Evolutionary conservation across 1,140 invertebrate genomes (phyloP).

Genomic region (Papilio dardanus): DNA sequence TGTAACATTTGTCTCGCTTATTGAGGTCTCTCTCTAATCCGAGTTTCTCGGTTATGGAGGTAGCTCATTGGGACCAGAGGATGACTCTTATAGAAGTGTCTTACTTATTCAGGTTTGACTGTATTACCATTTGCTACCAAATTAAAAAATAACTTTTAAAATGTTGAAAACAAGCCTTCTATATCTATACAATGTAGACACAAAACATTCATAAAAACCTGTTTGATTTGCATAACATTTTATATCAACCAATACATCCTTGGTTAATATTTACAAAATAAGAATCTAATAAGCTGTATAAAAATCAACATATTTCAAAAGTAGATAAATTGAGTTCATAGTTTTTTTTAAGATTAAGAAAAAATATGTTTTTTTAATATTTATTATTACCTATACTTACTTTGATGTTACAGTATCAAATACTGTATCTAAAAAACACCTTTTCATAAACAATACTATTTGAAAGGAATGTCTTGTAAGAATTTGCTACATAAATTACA

Average conservation of each 20-base stretch:
- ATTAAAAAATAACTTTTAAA: conserved; percentile 3
- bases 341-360: background rate
- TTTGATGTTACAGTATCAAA: no score
- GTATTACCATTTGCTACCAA: background rate
- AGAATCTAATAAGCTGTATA: conserved; percentile 12
- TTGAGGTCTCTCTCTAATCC: no score
- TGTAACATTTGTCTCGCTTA: no score
- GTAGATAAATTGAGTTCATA: background rate
- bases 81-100: no score
- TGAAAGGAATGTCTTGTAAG: no score
- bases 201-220: conserved; percentile 10
- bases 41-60: no score
- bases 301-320: conserved; percentile 9
- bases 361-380: background rate
- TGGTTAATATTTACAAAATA: conserved; percentile 23
- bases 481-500: no score
- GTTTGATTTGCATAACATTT: conserved; percentile 15
- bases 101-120: no score
- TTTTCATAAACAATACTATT: no score
- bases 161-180: background rate
- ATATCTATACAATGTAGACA: background rate
- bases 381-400: background rate
- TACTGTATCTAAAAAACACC: no score
- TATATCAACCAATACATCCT: background rate
- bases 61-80: no score